Conservation (phyloP, 2,113 vertebrate species). For the Elanus axillaris region DNA sequence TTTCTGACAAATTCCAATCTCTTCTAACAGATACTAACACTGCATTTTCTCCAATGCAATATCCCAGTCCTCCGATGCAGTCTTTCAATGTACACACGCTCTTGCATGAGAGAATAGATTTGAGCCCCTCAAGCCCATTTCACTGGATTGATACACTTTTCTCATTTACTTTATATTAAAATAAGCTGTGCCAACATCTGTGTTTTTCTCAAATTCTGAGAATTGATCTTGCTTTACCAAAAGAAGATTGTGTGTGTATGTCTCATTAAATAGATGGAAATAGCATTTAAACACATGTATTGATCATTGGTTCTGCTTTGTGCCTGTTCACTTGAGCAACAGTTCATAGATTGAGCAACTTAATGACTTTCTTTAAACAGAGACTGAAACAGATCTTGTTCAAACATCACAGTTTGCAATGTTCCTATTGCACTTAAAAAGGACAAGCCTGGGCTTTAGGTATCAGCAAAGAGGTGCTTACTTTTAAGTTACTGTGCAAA, state of each 20-base stretch:
- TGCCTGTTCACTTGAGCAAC: not conserved
- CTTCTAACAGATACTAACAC: not conserved
- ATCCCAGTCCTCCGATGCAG: not conserved
- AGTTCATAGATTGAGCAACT: not conserved
- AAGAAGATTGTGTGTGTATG: not conserved
- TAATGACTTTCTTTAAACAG: not conserved
- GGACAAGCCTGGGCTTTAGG: not conserved
- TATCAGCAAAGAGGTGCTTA: not conserved
- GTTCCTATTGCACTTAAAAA: not conserved
- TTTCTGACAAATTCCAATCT: not conserved
- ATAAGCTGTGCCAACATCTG: not conserved
- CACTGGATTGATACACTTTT: not conserved
- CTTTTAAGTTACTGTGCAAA: not conserved
- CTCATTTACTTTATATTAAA: not conserved
- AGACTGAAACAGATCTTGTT: not conserved
- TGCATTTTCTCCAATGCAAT: not conserved
- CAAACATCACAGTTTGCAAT: not conserved
- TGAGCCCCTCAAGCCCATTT: not conserved
- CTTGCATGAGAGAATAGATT: not conserved
- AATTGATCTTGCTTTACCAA: not conserved
- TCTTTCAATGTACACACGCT: not conserved
- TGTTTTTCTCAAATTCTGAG: not conserved
- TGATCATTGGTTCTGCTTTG: not conserved
- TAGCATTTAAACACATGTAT: not conserved
- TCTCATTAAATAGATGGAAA: not conserved